Evolutionary conservation across 2,888 invertebrate species (phyloP), one percentile per base, ranked within the genome.

Genomic region (Heterodera filipjevi): DNA sequence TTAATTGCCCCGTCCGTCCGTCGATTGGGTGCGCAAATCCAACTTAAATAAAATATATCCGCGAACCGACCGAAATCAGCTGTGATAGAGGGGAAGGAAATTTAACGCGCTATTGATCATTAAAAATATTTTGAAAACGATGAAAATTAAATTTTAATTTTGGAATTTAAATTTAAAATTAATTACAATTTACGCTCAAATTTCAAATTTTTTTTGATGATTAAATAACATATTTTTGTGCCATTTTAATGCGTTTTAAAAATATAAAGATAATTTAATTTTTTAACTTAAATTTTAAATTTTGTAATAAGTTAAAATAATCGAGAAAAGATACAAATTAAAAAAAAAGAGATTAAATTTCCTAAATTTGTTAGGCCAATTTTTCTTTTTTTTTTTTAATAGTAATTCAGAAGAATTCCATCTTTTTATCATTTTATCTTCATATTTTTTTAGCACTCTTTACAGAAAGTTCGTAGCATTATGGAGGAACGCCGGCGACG

Each of bases 401-500:
- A 5, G 16, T 44, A 71, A 71, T 12, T 8, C 12, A 71, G 12
- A n/a, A 30, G 12, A 71, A 32, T 27, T n/a, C n/a, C n/a, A n/a
- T 8, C 44, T 14, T 33, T 32, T 46, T 46, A 22, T n/a, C 19
- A 30, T 33, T 33, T 72, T 30, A 6, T 72, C 22, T 72, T n/a
- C 14, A 39, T 30, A 46, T 35, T 22, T 44, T 49, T 77, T 76
- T 27, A 64, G 16, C 10, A 70, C 14, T 2, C 32, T 77, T 73
- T 49, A n/a, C 66, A 81, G 81, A 81, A 80, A 80, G 80, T 80
- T 44, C 71, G 74, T 16, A 77, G 59, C 71, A 74, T 81, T 35
- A 81, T 81, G 81, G 81, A 68, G 35, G 78, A 78, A 39, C 68
- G 81, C 14, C 78, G 81, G 30, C 70, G 81, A 77, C 84, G 87